Percentiles rank a stretch among this genome's conserved stretches.
phyloP scores from a whole-genome alignment of 2,797 vertebrate genomes.

The Arremon aurantiirostris region DNA sequence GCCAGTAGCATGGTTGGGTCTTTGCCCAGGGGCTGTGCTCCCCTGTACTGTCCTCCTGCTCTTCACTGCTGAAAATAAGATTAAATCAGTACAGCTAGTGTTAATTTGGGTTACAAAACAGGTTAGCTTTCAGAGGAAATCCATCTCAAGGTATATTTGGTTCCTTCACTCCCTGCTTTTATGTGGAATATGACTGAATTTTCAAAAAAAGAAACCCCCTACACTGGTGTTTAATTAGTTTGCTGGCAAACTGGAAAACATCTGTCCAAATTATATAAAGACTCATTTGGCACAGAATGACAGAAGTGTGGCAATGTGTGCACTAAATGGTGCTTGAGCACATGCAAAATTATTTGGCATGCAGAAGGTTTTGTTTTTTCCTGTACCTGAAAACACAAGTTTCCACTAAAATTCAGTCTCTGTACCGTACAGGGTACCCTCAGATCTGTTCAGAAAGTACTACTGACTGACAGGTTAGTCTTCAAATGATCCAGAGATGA shows the following conservation, averaged over 20 bases:
- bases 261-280: not conserved
- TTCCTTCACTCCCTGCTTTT: not conserved
- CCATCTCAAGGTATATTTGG: not conserved
- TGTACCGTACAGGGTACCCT: not conserved
- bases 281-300: not conserved
- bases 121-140: not conserved
- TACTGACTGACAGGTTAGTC: not conserved
- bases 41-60: not conserved
- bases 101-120: not conserved
- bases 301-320: not conserved
- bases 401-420: not conserved
- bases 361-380: not conserved
- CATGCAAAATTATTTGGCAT: not conserved
- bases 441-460: not conserved
- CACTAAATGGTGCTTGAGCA: not conserved
- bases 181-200: not conserved
- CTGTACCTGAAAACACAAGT: not conserved
- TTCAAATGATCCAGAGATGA: not conserved
- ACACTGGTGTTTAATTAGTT: not conserved
- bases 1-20: not conserved
- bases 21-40: accelerated
- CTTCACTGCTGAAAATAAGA: not conserved
- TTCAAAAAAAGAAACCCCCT: not conserved
- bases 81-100: not conserved
- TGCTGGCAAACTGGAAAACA: not conserved